phyloP scores from a whole-genome alignment of 2,888 invertebrate genomes.

The Dexiosoma caninum region DNA sequence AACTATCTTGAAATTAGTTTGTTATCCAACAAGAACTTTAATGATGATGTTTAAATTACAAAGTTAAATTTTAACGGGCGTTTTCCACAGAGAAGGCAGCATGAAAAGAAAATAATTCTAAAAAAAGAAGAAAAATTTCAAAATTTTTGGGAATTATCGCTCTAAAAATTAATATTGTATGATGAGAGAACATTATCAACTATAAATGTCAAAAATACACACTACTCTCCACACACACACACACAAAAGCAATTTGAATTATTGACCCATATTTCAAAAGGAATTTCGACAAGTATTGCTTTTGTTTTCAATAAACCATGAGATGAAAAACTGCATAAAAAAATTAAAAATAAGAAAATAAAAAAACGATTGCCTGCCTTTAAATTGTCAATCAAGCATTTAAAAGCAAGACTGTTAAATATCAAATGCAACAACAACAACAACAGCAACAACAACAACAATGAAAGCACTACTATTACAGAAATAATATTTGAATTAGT shows the following conservation, averaged over 20 bases:
- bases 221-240: not conserved
- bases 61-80: too few species aligned
- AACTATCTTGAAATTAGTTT: too few species aligned
- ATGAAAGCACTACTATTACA: not conserved
- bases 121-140: too few species aligned
- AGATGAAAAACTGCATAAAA: conserved; percentile 14
- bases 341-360: too few species aligned
- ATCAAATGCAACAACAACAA: conserved; percentile 43
- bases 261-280: conserved; percentile 57
- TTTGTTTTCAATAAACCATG: conserved; percentile 8
- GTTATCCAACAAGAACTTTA: too few species aligned
- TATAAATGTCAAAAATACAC: not conserved
- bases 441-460: too few species aligned
- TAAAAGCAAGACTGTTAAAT: conserved; percentile 57
- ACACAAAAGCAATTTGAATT: conserved; percentile 20
- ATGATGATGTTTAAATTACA: too few species aligned
- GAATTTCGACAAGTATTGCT: conserved; percentile 1
- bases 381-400: conserved; percentile 61
- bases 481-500: conserved; percentile 46
- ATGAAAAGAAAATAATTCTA: too few species aligned
- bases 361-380: conserved; percentile 19
- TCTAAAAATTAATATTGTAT: not conserved
- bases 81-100: too few species aligned
- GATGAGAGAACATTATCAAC: not conserved
- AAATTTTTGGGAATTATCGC: not conserved